These are phyloP conservation scores for Carettochelys insculpta DNA, from an alignment of 2,113 vertebrate species.

Conservation along the genomic window DNA sequence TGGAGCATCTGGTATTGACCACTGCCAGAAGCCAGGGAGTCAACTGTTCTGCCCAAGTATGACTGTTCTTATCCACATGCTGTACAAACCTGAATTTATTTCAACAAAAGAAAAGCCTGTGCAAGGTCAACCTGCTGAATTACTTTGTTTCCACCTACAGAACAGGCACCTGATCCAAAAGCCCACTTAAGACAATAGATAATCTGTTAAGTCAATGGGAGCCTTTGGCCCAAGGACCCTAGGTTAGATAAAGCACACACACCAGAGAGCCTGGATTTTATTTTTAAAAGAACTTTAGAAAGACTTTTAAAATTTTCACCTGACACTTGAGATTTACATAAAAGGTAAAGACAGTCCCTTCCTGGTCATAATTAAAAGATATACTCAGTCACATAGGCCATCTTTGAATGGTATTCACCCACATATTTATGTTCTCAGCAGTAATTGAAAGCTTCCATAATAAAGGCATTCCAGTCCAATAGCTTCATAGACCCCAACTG, in stretches of 20 bases:
- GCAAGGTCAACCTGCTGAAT: not conserved
- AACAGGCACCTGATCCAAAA: not conserved
- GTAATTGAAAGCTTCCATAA: not conserved
- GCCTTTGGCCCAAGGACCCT: not conserved
- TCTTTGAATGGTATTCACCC: not conserved
- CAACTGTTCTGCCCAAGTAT: too few relatives aligned
- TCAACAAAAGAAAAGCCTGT: not conserved
- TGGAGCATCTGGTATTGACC: too few relatives aligned
- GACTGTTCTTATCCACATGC: too few relatives aligned
- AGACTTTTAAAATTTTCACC: not conserved
- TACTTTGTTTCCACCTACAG: too few relatives aligned
- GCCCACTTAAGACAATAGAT: not conserved
- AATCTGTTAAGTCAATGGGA: not conserved
- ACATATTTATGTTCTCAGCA: not conserved
- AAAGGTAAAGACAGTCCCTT: not conserved
- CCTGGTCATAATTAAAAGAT: not conserved
- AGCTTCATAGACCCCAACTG: not conserved
- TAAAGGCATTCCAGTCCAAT: not conserved
- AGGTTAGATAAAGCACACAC: accelerated
- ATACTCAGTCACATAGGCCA: not conserved
- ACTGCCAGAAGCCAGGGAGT: too few relatives aligned
- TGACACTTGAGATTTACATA: not conserved
- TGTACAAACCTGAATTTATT: accelerated
- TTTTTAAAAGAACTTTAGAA: not conserved
- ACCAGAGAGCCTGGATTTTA: not conserved